Base-by-base conservation (phyloP, 2,797 vertebrate genomes). In the Synaphobranchus kaupii region DNA sequence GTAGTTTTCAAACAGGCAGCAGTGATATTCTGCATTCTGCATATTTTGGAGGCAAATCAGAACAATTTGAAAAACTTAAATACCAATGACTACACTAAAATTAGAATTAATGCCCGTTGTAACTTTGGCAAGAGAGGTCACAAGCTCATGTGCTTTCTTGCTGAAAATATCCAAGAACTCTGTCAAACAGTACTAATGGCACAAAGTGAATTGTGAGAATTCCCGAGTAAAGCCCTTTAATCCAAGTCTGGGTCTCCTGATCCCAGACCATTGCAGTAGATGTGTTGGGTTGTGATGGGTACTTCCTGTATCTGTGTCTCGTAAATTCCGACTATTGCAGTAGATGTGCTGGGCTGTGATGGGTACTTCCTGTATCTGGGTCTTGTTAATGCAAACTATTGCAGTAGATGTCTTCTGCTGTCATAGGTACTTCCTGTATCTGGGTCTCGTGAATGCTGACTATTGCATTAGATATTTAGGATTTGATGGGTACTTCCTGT, bases 31-130 rank as follows among this genome's bases (percentile, higher is more conserved):
- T 22, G 44, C 78, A 22, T 81, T 81, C 47, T 81, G 17, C 20
- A 48, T n/a, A 47, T 47, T 48, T 81, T 84, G 63, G 86, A 28
- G 85, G 84, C 58, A 20, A 87, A 71, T 84, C 87, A 86, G 86
- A 76, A 85, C 80, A 68, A 31, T 86, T 50, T 71, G 44, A 86
- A 90, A 63, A 84, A 68, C 87, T 60, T 82, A 87, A 84, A 86
- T n/a, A 63, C 48, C 44, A 73, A 87, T 87, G 82, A 89, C 56
- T 58, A 80, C 78, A 81, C 78, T 81, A 48, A 48, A 81, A 81
- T 25, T 81, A n/a, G 78, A 47, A 81, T 81, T 22, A 81, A 47
- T 50, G 78, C 78, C 78, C 13, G 22, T n/a, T 44, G 47, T 47
- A 81, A 81, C 22, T 48, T 81, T 81, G 44, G 78, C 25, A 47